Percentiles rank a stretch among this genome's conserved stretches.
These are phyloP conservation scores for Chascanopsetta lugubris DNA, from an alignment of 2,113 vertebrate species.

Conservation along the genomic window DNA sequence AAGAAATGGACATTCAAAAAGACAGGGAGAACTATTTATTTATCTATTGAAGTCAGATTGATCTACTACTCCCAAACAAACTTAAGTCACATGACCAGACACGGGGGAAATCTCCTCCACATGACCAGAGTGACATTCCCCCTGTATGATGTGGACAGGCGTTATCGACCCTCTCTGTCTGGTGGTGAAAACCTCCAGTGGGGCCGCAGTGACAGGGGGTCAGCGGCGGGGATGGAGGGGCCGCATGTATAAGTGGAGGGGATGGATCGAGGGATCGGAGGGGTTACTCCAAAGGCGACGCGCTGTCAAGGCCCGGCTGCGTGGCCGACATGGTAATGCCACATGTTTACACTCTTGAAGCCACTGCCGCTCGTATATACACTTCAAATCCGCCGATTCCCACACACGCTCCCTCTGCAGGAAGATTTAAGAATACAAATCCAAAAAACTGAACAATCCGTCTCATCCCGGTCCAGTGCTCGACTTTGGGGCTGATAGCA, in stretches of 20 bases:
- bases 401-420: constrained; percentile 32
- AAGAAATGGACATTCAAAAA: constrained; percentile 15
- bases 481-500: constrained; percentile 55
- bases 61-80: too few species aligned
- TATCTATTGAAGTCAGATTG: too few species aligned
- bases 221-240: constrained; percentile 36
- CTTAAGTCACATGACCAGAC: constrained; percentile 11
- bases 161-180: constrained; percentile 63
- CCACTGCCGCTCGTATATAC: background rate
- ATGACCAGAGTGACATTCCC: constrained; percentile 33
- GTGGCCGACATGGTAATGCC: constrained; percentile 29
- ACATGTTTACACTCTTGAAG: constrained; percentile 10
- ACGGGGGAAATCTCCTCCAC: constrained; percentile 38
- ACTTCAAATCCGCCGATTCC: constrained; percentile 32
- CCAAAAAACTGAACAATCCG: constrained; percentile 27
- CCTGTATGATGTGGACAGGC: constrained; percentile 46
- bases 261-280: constrained; percentile 38
- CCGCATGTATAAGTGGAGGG: constrained; percentile 52
- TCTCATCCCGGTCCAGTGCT: constrained; percentile 50
- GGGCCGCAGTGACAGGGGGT: constrained; percentile 52
- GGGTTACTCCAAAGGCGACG: constrained; percentile 16
- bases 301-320: constrained; percentile 30
- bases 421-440: constrained; percentile 35
- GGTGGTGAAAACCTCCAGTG: constrained; percentile 36
- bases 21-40: too few species aligned